Evolutionary conservation across 1,140 invertebrate genomes (phyloP), one percentile per base, ranked within the genome.

Genomic region (Copidosoma floridanum): DNA sequence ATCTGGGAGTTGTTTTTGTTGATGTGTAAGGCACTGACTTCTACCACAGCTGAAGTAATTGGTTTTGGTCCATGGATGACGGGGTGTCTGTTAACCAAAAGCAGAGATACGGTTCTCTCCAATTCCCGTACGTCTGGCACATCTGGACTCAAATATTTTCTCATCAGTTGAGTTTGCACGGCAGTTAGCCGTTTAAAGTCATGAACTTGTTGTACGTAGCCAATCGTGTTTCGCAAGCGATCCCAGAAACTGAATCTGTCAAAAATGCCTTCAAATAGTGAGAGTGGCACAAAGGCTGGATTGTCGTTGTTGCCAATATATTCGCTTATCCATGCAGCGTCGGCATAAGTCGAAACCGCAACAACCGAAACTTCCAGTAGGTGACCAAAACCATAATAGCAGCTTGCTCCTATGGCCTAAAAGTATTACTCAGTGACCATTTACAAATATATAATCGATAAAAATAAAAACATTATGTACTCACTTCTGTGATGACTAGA

Each of bases 201-300:
- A 40, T 11, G 20, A 61, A 61, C 0, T 64, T 57, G n/a, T 51
- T 40, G 41, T 24, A n/a, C 32, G 1, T 0, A 10, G 0, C 32
- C 10, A 1, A 67, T 26, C 0, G 21, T 24, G 29, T 69, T 67
- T 16, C 52, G 57, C n/a, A 86, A 68, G 46, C 88, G 76, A 68
- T 89, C 79, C 68, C 75, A 81, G 37, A 88, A 83, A 16, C 65
- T 83, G 87, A 89, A 88, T 84, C 83, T 14, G 72, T 77, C 56
- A 11, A 71, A 66, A 1, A 77, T 84, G 1, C 75, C 68, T 14
- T n/a, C n/a, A n/a, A n/a, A n/a, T n/a, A n/a, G n/a, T n/a, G n/a
- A n/a, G n/a, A n/a, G n/a, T n/a, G n/a, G 66, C 41, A 51, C 72
- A 72, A 1, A 6, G 66, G 41, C 51, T 72, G 71, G 0, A 66